Evolutionary conservation across 1,140 invertebrate genomes (phyloP).

Genomic region (Mamestra configurata): DNA sequence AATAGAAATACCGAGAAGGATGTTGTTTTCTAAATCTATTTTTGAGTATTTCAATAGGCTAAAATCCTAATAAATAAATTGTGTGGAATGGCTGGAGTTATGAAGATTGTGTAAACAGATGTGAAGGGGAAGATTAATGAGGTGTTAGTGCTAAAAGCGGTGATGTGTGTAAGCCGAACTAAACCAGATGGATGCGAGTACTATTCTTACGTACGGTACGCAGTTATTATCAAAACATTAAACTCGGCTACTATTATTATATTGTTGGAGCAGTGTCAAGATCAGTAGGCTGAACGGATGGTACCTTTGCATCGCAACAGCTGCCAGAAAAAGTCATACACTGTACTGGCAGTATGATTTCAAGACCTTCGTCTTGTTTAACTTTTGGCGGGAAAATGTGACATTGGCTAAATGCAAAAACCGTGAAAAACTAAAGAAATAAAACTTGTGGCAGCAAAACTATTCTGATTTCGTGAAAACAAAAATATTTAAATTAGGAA

Average conservation of each 20-base stretch:
- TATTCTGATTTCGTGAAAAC: too few species aligned
- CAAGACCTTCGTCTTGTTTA: too few species aligned
- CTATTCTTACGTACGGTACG: slow-evolving; percentile 26
- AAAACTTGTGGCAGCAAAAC: too few species aligned
- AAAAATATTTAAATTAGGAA: too few species aligned
- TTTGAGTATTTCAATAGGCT: slow-evolving; percentile 4
- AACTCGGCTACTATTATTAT: not conserved
- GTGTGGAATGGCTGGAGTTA: slow-evolving; percentile 35
- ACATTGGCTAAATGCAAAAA: too few species aligned
- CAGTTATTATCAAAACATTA: slow-evolving; percentile 21
- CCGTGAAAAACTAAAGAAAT: too few species aligned
- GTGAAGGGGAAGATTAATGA: slow-evolving; percentile 49
- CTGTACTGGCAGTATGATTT: too few species aligned
- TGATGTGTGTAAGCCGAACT: slow-evolving; percentile 47
- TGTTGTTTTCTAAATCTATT: slow-evolving; percentile 23
- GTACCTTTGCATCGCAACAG: too few species aligned
- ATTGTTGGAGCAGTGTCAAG: not conserved
- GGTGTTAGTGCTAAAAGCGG: slow-evolving; percentile 45
- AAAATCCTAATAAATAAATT: slow-evolving; percentile 40
- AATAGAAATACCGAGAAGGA: slow-evolving; percentile 28
- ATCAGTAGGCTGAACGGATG: not conserved
- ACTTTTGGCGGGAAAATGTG: too few species aligned
- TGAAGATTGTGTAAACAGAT: slow-evolving; percentile 51
- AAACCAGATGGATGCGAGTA: slow-evolving; percentile 50
- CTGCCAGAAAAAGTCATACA: too few species aligned